Evolutionary conservation across 2,113 vertebrate species (phyloP), one percentile per base, ranked within the genome.

Genomic region (Hemiprocne comata): DNA sequence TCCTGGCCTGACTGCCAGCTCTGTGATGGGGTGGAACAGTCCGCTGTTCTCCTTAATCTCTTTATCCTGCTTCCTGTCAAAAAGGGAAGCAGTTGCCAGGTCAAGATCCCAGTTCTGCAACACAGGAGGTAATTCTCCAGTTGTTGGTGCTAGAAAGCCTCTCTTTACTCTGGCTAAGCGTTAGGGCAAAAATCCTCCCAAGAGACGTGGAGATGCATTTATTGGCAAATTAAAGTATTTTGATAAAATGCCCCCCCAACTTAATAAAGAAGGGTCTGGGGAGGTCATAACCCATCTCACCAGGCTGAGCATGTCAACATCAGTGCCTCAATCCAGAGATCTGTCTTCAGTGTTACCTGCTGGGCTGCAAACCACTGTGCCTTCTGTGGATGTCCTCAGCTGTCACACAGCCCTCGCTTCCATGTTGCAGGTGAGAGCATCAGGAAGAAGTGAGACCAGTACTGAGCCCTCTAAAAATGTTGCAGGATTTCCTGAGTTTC

Each of bases 221-320:
- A 33, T 44, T 26, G 18, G 6, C 11, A 11, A 36, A 2, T 31
- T 58, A 23, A 57, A 64, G 8, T 9, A 72, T 75, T 82, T 57
- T 71, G 23, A 53, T 53, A 64, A 67, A 79, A 38, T 26, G 3
- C 2, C 2, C 5, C 28, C 16, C 31, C 13, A 38, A 7, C 4
- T 33, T 77, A 57, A 38, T 19, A 46, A 38, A 51, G 17, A 72
- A 70, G 13, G 7, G 5, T 53, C 23, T 61, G 33, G 18, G 17
- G 10, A 93, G 7, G 18, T 6, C 24, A 54, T 67, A 58, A 62
- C 10, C 7, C 2, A 21, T 25, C 7, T 64, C 40, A 88, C 24
- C 17, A 83, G 48, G 33, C 8, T 70, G 29, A 77, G 9, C 29
- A n/a, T 8, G 13, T 23, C 34, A 46, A 21, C 0, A 0, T 4